Evolutionary conservation across 2,797 vertebrate genomes (phyloP).

Genomic region (Hapalemur alaotrensis): DNA sequence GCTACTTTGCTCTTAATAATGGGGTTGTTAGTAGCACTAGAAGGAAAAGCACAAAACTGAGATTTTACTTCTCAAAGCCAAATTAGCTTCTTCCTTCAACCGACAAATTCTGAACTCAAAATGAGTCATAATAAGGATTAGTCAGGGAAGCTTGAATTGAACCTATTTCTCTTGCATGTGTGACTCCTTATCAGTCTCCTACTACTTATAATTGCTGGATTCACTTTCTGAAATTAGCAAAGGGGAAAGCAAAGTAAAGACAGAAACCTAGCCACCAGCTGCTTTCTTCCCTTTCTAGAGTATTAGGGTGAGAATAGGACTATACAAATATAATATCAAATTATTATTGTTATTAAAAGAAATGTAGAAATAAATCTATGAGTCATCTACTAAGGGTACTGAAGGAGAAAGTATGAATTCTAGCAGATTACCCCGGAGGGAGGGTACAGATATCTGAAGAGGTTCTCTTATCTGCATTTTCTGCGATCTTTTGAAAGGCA

Average conservation of each 20-base stretch:
- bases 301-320: neutral
- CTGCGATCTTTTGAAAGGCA: neutral
- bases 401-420: neutral
- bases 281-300: slow-evolving; percentile 28
- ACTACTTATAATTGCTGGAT: slow-evolving; percentile 72
- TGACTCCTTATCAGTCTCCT: slow-evolving; percentile 57
- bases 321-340: neutral
- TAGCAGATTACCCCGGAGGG: neutral
- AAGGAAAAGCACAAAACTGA: slow-evolving; percentile 48
- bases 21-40: slow-evolving; percentile 52
- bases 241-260: slow-evolving; percentile 52
- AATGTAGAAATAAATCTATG: neutral
- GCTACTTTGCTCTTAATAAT: slow-evolving; percentile 38
- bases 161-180: slow-evolving; percentile 58
- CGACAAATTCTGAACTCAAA: slow-evolving; percentile 77
- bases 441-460: neutral
- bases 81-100: slow-evolving; percentile 79
- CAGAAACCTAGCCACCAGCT: slow-evolving; percentile 10
- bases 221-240: slow-evolving; percentile 69
- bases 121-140: slow-evolving; percentile 81
- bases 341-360: neutral
- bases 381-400: neutral
- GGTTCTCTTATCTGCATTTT: neutral
- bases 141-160: slow-evolving; percentile 78
- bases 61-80: slow-evolving; percentile 74